Base-by-base conservation (phyloP, 2,888 invertebrate genomes). In the Drosophila multiciliata region DNA sequence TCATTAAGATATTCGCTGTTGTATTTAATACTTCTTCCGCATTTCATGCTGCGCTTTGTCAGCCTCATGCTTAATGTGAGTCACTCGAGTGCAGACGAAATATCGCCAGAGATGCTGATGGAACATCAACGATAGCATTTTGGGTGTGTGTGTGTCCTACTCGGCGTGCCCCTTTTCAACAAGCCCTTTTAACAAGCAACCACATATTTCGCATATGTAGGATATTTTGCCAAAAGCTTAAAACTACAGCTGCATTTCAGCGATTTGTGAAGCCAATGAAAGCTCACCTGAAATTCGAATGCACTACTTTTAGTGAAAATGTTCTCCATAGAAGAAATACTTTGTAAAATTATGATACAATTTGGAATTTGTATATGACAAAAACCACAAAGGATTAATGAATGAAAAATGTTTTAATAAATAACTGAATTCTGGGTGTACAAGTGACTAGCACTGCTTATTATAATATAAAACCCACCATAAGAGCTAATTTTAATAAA, bases 1-100 rank as follows among this genome's bases (percentile, higher is more conserved):
- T 85, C 83, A 87, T 87, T 85, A 87, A 86, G 84, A 75, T 77
- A 73, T 29, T 38, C n/a, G 26, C 29, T 38, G 35, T 53, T 38
- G 83, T 78, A 73, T 73, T 78, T 71, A 75, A 42, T 63, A 53
- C 64, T 78, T 45, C 78, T 81, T 84, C 78, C 78, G 83, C 68
- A 61, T 73, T 67, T 79, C 60, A 64, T 58, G 50, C 69, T 69
- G 72, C 62, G 70, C 82, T 85, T 83, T 81, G 83, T 78, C 33
- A 42, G 53, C 48, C 26, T 36, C 11, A 11, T 32, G 40, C 9
- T 20, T 20, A 38, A 60, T 32, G 40, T 81, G 83, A 83, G 53
- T 83, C 86, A 84, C 72, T 35, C 64, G 66, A 68, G 68, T 64
- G 66, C 82, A 82, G 79, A 74, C 73, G 66, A 66, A 75, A 75